Evolutionary conservation across 2,113 vertebrate species (phyloP), one percentile per base, ranked within the genome.

Genomic region (Austrofundulus limnaeus): DNA sequence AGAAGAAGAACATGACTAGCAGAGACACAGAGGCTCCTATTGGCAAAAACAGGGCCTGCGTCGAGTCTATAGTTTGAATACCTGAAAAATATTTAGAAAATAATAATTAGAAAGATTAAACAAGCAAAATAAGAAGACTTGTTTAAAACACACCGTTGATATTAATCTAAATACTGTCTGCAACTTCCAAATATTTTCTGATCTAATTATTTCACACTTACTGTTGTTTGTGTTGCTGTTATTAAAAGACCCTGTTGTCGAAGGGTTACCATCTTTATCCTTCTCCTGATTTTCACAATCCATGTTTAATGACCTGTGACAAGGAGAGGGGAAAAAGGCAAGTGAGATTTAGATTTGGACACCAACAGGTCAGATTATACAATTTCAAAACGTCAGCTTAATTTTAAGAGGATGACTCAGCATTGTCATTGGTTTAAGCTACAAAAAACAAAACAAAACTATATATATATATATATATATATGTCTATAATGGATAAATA

Each of bases 1-100:
- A 99, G 94, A 99, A 99, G 94, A 99, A 99, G 93, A 99, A 99
- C 97, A 99, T 99, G 73, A 99, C 96, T 43, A 99, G 92, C 77
- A 99, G 95, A 70, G 97, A 99, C 62, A 99, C 97, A 0, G 97
- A 99, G 0, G 97, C 97, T 82, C 97, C 97, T 48, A 99, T 97
- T 0, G 97, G 97, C 78, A 99, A 94, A 87, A 99, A 99, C 65
- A 99, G 86, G 0, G 97, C 97, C 90, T 99, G 97, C 72, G 97
- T 99, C 13, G 97, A 99, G 67, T 99, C 97, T 81, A 99, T 99
- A 69, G 97, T 99, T 85, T 99, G 97, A 93, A 99, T 99, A 93
- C 97, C 97, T 99, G 91, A 52, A 59, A 66, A 31, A 57, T 8
- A 71, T 69, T 1, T 2, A 50, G n/a, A 42, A 20, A 11, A 11